Conservation (phyloP, 2,113 vertebrate species). For the Fregata magnificens region DNA sequence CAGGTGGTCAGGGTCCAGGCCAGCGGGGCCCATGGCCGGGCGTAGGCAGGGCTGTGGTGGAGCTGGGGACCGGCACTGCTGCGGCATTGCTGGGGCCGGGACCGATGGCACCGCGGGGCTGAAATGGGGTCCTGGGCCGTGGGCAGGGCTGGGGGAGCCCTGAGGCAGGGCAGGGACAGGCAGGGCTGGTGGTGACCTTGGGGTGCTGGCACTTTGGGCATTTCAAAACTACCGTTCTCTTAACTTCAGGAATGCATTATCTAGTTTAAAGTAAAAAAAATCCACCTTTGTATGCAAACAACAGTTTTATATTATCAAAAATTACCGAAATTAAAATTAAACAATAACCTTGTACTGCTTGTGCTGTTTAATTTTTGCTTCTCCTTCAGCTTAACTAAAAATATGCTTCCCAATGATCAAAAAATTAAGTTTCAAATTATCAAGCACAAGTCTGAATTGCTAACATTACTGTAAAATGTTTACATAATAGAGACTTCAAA, state of each 20-base stretch:
- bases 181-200: background rate
- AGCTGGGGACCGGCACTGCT: background rate
- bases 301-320: background rate
- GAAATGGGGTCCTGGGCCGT: background rate
- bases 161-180: background rate
- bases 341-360: background rate
- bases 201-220: background rate
- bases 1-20: background rate
- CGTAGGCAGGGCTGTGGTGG: background rate
- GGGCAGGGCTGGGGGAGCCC: background rate
- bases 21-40: accelerated
- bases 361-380: background rate
- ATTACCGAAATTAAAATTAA: background rate
- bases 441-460: background rate
- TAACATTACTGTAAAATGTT: background rate
- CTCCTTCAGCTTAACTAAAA: background rate
- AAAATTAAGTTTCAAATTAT: background rate
- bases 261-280: background rate
- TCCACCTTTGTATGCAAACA: background rate
- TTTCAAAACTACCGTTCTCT: background rate
- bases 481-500: background rate
- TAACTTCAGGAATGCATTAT: background rate
- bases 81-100: accelerated
- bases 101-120: background rate
- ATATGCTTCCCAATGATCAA: background rate